phyloP scores from a whole-genome alignment of 2,888 invertebrate species.

The Harpagoxenus sublaevis region DNA sequence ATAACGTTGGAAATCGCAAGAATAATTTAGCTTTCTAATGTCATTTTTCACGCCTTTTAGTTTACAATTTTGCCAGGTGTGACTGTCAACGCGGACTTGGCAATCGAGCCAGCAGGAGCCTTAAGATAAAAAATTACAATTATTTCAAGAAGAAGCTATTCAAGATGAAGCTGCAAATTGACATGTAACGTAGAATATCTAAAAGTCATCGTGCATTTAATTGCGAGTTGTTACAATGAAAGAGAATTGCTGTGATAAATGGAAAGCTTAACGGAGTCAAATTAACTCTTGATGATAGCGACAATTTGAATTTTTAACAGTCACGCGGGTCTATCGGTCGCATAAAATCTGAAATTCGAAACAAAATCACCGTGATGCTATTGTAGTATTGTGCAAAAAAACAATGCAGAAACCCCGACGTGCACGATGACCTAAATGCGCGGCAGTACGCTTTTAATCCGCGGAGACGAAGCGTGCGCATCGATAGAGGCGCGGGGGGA shows the following conservation, averaged over 20 bases:
- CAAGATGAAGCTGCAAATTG: not conserved
- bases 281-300: not conserved
- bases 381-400: slow-evolving; percentile 63
- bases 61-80: too few species aligned
- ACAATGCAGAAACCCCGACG: slow-evolving; percentile 55
- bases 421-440: slow-evolving; percentile 67
- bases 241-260: not conserved
- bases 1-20: too few species aligned
- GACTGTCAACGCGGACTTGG: too few species aligned
- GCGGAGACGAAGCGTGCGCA: slow-evolving; percentile 60
- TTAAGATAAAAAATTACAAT: not conserved
- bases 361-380: slow-evolving; percentile 39
- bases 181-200: not conserved
- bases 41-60: too few species aligned
- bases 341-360: slow-evolving; percentile 8
- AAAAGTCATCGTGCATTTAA: not conserved
- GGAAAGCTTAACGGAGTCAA: not conserved
- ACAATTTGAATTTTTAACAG: not conserved
- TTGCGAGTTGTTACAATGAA: not conserved
- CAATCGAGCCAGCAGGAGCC: too few species aligned
- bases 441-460: slow-evolving; percentile 68
- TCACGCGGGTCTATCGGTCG: not conserved
- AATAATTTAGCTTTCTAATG: too few species aligned
- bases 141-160: not conserved
- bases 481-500: slow-evolving; percentile 62